Conservation (phyloP, 2,113 vertebrate genomes). For the Malurus elegans region DNA sequence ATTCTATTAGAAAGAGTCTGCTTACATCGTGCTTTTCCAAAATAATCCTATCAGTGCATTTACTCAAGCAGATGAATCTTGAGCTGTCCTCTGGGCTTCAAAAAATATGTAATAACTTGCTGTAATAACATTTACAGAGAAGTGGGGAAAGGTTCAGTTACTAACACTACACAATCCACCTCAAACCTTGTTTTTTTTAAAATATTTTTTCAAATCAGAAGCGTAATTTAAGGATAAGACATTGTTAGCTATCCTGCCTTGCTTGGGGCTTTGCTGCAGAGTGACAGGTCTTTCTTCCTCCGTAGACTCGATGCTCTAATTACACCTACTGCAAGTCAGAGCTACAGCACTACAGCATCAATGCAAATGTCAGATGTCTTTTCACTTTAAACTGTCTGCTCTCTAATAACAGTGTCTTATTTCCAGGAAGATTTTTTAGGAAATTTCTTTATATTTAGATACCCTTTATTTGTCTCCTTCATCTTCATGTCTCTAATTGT, state of each 20-base stretch:
- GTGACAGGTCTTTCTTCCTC: constrained; percentile 80
- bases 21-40: background rate
- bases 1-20: background rate
- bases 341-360: constrained; percentile 68
- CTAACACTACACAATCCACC: background rate
- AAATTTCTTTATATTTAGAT: constrained; percentile 69
- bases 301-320: constrained; percentile 76
- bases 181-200: background rate
- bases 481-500: constrained; percentile 69
- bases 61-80: background rate
- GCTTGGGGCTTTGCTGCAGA: constrained; percentile 79
- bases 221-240: constrained; percentile 15
- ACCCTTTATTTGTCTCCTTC: constrained; percentile 51
- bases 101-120: constrained; percentile 7
- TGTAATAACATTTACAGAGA: constrained; percentile 11
- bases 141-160: background rate
- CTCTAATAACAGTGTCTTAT: constrained; percentile 66
- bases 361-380: constrained; percentile 79
- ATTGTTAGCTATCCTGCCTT: constrained; percentile 40
- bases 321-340: constrained; percentile 73
- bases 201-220: constrained; percentile 2
- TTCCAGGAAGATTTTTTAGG: constrained; percentile 72
- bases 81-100: constrained; percentile 37
- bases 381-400: constrained; percentile 70
- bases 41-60: background rate